phyloP scores from a whole-genome alignment of 2,888 invertebrate species.

The Torymus auratus region DNA sequence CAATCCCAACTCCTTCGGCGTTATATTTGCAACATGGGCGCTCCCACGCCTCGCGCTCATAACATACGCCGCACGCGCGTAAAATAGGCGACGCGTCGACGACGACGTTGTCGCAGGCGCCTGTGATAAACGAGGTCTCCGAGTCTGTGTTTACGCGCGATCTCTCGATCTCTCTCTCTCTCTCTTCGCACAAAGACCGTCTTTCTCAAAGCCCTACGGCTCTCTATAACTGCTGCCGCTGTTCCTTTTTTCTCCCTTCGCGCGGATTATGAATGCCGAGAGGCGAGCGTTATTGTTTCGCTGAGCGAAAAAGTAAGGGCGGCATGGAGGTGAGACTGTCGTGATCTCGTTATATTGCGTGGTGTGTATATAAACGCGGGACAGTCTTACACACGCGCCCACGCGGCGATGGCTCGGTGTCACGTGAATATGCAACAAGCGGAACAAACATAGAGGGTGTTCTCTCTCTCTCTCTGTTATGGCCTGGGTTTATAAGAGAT shows the following conservation, averaged over 20 bases:
- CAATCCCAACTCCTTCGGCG: too few relatives aligned
- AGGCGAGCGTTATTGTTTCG: not conserved
- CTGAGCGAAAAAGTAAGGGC: too few relatives aligned
- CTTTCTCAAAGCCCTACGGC: slow-evolving; percentile 1
- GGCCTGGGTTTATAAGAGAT: slow-evolving; percentile 10
- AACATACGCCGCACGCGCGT: too few relatives aligned
- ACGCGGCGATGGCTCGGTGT: not conserved
- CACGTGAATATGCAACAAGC: slow-evolving; percentile 27
- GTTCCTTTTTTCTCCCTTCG: not conserved
- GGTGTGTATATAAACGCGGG: too few relatives aligned
- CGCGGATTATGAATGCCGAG: slow-evolving; percentile 1
- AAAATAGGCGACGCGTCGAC: too few relatives aligned
- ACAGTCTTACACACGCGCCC: not conserved
- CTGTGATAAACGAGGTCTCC: slow-evolving; percentile 10
- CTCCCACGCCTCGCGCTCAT: too few relatives aligned
- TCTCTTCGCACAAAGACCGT: slow-evolving; percentile 23
- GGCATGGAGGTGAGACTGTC: too few relatives aligned
- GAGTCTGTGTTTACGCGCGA: slow-evolving; percentile 24
- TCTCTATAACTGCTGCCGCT: not conserved
- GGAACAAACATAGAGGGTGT: slow-evolving; percentile 38
- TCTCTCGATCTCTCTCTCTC: slow-evolving; percentile 15
- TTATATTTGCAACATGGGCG: too few relatives aligned
- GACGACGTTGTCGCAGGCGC: too few relatives aligned
- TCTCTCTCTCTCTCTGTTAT: not conserved
- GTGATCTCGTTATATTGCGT: too few relatives aligned